phyloP scores from a whole-genome alignment of 2,113 vertebrate species.

The Hoplias malabaricus region DNA sequence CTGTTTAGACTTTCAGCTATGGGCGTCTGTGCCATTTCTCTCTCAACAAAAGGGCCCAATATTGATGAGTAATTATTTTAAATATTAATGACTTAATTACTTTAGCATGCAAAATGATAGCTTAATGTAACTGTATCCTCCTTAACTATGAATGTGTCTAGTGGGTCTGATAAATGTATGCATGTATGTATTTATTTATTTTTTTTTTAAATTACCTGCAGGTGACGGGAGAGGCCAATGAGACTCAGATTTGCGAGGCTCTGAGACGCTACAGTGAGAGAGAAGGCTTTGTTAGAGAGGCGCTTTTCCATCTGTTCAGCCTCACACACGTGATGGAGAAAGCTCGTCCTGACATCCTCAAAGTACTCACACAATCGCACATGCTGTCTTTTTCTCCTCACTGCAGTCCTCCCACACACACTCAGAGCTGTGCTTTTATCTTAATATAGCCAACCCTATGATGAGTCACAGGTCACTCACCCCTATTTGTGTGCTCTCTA shows the following conservation, averaged over 20 bases:
- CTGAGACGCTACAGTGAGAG: slow-evolving; percentile 93
- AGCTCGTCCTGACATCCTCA: slow-evolving; percentile 93
- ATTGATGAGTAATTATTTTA: too few species aligned
- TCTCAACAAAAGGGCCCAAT: too few species aligned
- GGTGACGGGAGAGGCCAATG: slow-evolving; percentile 97
- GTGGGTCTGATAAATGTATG: background rate
- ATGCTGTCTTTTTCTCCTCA: background rate
- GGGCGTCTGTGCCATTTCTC: too few species aligned
- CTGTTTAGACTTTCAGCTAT: too few species aligned
- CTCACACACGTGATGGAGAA: slow-evolving; percentile 96
- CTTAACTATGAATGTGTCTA: background rate
- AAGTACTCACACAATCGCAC: slow-evolving; percentile 72
- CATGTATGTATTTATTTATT: slow-evolving; percentile 18
- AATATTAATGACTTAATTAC: background rate
- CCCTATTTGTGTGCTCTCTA: background rate
- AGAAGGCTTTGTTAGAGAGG: slow-evolving; percentile 95
- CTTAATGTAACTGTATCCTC: background rate
- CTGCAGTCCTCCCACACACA: slow-evolving; percentile 26
- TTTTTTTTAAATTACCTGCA: too few species aligned
- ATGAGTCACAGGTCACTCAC: slow-evolving; percentile 22
- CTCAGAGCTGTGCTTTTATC: slow-evolving; percentile 20
- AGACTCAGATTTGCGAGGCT: slow-evolving; percentile 95
- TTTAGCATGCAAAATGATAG: background rate
- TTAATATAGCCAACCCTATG: background rate
- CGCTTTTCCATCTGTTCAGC: slow-evolving; percentile 96